Conservation (phyloP, 2,888 invertebrate species). For the Tridacna crocea region DNA sequence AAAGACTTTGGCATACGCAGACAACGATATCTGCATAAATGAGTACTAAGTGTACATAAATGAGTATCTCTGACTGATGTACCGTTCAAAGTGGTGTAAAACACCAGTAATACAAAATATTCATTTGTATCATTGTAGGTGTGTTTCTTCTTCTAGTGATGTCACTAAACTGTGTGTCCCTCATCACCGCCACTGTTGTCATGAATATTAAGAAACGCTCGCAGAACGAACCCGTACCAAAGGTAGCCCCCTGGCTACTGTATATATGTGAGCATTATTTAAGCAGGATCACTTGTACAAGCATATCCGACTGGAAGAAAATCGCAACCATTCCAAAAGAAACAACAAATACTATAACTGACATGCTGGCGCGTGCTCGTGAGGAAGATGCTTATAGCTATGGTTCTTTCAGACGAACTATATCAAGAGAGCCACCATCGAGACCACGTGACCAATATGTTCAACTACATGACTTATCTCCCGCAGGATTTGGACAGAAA, state of each 20-base stretch:
- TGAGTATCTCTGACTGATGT: no score
- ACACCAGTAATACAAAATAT: not conserved
- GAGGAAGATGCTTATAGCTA: conserved; percentile 1
- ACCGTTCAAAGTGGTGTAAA: not conserved
- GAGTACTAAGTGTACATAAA: no score
- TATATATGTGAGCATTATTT: conserved; percentile 75
- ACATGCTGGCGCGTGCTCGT: conserved; percentile 8
- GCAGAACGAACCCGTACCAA: conserved; percentile 74
- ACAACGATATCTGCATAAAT: no score
- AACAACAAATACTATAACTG: conserved; percentile 4
- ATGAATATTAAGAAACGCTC: conserved; percentile 82
- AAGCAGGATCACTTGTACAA: conserved; percentile 73
- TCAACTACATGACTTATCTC: conserved; percentile 16
- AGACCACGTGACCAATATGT: conserved; percentile 25
- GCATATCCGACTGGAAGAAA: conserved; percentile 60
- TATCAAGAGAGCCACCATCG: not conserved
- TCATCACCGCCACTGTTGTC: conserved; percentile 82
- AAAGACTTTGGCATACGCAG: no score
- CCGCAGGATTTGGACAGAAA: not conserved
- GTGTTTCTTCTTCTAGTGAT: conserved; percentile 82
- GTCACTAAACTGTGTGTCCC: conserved; percentile 83
- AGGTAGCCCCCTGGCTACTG: conserved; percentile 76
- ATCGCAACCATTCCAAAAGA: conserved; percentile 39
- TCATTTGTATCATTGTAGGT: conserved; percentile 65
- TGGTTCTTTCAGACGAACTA: conserved; percentile 11